A percentile compares a stretch with the other conserved stretches of the same genome.
Conservation (phyloP, 2,113 vertebrate genomes). For the Burhinus oedicnemus region DNA sequence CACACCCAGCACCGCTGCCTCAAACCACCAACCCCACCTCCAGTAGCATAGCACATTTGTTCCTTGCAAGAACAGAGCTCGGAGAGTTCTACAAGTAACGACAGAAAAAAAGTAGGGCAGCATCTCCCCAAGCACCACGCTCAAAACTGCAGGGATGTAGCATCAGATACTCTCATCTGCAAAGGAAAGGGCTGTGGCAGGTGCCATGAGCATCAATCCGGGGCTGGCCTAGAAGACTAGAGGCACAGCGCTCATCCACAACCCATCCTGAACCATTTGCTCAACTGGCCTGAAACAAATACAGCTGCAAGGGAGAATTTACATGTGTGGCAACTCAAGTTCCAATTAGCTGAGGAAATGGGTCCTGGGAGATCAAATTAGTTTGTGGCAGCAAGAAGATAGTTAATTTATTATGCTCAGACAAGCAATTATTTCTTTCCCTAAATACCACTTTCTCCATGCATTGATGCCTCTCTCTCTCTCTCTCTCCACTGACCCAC, state of each 20-base stretch:
- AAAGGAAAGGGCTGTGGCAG: background rate
- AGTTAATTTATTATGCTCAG: constrained; percentile 55
- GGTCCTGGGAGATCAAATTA: constrained; percentile 62
- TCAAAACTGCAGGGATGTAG: background rate
- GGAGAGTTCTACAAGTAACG: background rate
- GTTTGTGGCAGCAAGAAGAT: constrained; percentile 48
- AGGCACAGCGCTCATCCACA: background rate
- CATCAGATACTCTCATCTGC: background rate
- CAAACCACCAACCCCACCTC: background rate
- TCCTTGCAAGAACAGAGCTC: background rate
- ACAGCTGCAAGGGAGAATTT: constrained; percentile 43
- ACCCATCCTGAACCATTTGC: background rate
- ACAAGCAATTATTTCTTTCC: constrained; percentile 63
- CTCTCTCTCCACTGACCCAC: background rate
- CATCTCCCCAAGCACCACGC: background rate
- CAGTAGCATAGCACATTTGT: accelerated
- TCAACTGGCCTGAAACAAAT: constrained; percentile 29
- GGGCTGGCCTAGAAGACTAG: background rate
- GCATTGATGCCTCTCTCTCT: background rate
- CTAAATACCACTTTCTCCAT: constrained; percentile 37
- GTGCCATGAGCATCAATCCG: accelerated
- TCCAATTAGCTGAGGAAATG: constrained; percentile 65
- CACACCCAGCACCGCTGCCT: background rate
- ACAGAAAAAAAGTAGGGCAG: constrained; percentile 9
- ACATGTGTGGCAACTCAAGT: constrained; percentile 7